Evolutionary conservation across 2,113 vertebrate genomes (phyloP).

Genomic region (Cettia cetti): DNA sequence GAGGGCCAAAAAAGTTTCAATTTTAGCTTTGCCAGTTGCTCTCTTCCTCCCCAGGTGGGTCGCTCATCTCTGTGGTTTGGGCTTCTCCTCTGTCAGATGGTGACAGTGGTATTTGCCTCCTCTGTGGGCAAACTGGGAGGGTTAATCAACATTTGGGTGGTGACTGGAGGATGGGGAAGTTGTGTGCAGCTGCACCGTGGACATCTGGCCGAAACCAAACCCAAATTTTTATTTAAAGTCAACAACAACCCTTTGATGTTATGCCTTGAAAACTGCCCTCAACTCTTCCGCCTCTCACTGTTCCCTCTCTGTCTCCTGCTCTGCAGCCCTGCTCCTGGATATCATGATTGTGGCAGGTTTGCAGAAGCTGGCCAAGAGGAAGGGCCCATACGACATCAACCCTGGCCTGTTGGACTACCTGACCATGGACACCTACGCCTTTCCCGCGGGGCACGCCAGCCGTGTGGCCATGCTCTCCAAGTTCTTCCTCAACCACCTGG

Average conservation of each 20-base stretch:
- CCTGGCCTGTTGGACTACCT: slow-evolving; percentile 88
- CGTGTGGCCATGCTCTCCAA: slow-evolving; percentile 91
- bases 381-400: slow-evolving; percentile 85
- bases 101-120: neutral
- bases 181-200: fast-evolving
- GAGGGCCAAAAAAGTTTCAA: neutral
- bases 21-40: neutral
- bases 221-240: neutral
- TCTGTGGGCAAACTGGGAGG: neutral
- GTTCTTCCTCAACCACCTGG: slow-evolving; percentile 95
- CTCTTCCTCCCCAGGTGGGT: neutral
- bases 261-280: neutral
- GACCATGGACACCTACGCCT: slow-evolving; percentile 92
- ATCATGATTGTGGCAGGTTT: slow-evolving; percentile 87
- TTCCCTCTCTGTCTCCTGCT: neutral
- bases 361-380: slow-evolving; percentile 90
- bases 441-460: slow-evolving; percentile 91
- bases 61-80: fast-evolving
- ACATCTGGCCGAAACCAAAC: neutral
- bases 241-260: neutral
- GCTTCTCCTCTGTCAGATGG: neutral
- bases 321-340: slow-evolving; percentile 86
- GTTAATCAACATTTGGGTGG: neutral
- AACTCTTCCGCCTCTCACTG: neutral
- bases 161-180: neutral